phyloP scores from a whole-genome alignment of 2,888 invertebrate genomes.

The Exephanes ischioxanthus region DNA sequence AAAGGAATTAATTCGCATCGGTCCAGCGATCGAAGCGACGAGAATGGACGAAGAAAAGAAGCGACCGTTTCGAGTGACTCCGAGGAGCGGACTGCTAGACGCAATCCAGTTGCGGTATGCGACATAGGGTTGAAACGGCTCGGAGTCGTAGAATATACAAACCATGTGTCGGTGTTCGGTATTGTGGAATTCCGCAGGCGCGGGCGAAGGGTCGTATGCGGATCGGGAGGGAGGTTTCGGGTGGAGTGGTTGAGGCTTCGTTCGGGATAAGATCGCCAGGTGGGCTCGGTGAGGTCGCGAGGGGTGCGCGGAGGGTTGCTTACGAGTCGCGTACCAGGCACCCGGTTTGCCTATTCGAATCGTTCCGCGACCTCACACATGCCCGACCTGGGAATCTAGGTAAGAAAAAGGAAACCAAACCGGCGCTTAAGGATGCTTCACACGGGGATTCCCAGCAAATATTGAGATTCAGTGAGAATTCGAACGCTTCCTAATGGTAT shows the following conservation, averaged over 20 bases:
- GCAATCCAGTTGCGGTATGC: slow-evolving; percentile 53
- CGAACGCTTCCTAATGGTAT: too few species aligned
- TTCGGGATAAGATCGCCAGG: slow-evolving; percentile 63
- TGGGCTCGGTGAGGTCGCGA: slow-evolving; percentile 38
- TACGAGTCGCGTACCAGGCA: slow-evolving; percentile 82
- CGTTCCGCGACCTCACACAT: slow-evolving; percentile 34
- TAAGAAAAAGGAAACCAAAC: slow-evolving; percentile 30
- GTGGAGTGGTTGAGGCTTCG: slow-evolving; percentile 64
- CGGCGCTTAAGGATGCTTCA: background rate
- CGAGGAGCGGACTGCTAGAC: slow-evolving; percentile 7
- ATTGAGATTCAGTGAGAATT: too few species aligned
- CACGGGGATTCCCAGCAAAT: too few species aligned
- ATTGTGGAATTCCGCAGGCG: slow-evolving; percentile 78
- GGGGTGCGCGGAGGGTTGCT: slow-evolving; percentile 59
- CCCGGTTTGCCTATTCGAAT: slow-evolving; percentile 77
- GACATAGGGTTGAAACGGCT: slow-evolving; percentile 12
- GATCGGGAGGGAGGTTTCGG: slow-evolving; percentile 64
- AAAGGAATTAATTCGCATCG: background rate
- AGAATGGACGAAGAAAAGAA: background rate
- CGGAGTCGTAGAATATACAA: slow-evolving; percentile 31
- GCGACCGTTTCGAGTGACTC: slow-evolving; percentile 2
- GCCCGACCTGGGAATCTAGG: slow-evolving; percentile 15
- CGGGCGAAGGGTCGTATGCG: slow-evolving; percentile 69
- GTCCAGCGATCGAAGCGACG: background rate
- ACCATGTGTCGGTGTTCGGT: slow-evolving; percentile 70